These are phyloP conservation scores for Diaprepes abbreviatus DNA, from an alignment of 2,888 invertebrate genomes.

Conservation along the genomic window DNA sequence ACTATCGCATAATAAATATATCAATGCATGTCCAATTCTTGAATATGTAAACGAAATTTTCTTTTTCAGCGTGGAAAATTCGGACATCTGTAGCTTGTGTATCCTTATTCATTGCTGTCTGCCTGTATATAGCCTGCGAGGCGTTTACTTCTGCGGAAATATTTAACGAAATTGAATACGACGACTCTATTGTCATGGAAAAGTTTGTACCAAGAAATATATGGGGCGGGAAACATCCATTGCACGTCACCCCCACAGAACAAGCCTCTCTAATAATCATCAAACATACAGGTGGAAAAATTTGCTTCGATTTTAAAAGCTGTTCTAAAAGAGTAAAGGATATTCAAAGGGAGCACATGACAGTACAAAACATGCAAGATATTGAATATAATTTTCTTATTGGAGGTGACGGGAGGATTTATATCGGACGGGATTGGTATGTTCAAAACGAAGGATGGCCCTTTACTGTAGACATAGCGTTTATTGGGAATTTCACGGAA, in stretches of 20 bases:
- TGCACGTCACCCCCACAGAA: neutral
- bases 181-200: neutral
- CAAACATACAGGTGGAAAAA: constrained; percentile 70
- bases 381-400: constrained; percentile 20
- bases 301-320: constrained; percentile 65
- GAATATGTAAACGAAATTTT: neutral
- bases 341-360: constrained; percentile 30
- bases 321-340: constrained; percentile 64
- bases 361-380: neutral
- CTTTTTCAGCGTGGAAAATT: constrained; percentile 2
- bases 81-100: neutral
- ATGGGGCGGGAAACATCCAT: neutral
- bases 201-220: neutral
- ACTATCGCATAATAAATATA: too few relatives aligned
- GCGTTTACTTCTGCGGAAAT: neutral
- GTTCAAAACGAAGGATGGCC: constrained; percentile 62
- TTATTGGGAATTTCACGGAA: constrained; percentile 38
- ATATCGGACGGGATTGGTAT: constrained; percentile 13
- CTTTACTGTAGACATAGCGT: constrained; percentile 33
- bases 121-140: neutral
- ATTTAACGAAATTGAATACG: neutral
- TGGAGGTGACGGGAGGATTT: constrained; percentile 21
- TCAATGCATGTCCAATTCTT: too few relatives aligned
- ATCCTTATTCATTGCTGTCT: neutral
- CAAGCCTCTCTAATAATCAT: constrained; percentile 63